These are phyloP conservation scores for Cremastobaeus sp. DNA, from an alignment of 2,888 invertebrate genomes.

Conservation along the genomic window DNA sequence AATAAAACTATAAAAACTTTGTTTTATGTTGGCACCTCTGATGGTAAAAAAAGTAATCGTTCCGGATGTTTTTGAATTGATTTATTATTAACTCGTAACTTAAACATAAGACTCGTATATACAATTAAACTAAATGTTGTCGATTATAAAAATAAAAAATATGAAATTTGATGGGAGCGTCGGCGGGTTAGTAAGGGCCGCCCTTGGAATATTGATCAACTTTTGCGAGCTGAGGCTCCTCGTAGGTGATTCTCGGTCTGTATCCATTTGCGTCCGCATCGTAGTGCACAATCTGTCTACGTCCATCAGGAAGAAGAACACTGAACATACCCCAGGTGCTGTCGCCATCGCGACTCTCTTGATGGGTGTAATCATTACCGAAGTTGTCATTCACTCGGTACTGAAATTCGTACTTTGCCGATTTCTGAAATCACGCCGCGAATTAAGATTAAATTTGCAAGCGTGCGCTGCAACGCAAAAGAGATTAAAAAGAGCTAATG, in stretches of 20 bases:
- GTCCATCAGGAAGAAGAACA: constrained; percentile 76
- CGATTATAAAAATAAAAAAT: neutral
- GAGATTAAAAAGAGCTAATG: neutral
- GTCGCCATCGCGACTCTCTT: constrained; percentile 76
- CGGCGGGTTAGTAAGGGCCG: constrained; percentile 60
- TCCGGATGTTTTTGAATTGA: too few species aligned
- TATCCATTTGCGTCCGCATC: constrained; percentile 85
- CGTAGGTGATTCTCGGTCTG: constrained; percentile 84
- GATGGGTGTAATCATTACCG: constrained; percentile 77
- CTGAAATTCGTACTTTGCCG: constrained; percentile 75
- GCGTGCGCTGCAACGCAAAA: too few species aligned
- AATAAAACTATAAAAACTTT: constrained; percentile 1
- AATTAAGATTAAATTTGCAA: too few species aligned
- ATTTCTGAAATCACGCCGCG: constrained; percentile 65
- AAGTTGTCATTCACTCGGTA: constrained; percentile 75
- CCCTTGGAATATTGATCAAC: constrained; percentile 67
- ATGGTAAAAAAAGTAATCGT: too few species aligned
- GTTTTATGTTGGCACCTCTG: too few species aligned
- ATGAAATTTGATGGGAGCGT: neutral
- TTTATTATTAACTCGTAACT: too few species aligned
- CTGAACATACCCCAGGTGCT: constrained; percentile 76
- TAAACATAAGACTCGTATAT: constrained; percentile 22
- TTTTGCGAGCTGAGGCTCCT: constrained; percentile 77
- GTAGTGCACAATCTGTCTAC: constrained; percentile 83
- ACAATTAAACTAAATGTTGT: constrained; percentile 11